Evolutionary conservation across 2,888 invertebrate species (phyloP).

Genomic region (Drosophila mettleri): DNA sequence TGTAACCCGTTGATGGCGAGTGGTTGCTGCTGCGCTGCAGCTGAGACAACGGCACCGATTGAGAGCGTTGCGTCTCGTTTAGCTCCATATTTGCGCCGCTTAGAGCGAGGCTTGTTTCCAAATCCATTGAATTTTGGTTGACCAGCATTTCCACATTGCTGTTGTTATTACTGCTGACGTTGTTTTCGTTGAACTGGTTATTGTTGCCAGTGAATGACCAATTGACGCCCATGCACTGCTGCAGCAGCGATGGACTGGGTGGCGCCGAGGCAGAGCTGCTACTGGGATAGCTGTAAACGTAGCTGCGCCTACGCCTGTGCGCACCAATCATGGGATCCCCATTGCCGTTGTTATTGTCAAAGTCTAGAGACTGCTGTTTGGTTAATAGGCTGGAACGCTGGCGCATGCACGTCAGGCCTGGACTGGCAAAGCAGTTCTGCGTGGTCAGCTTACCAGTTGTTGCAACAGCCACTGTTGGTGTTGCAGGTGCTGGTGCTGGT

Average conservation of each 20-base stretch:
- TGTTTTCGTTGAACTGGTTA: slow-evolving; percentile 43
- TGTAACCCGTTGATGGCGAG: slow-evolving; percentile 81
- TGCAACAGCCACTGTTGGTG: slow-evolving; percentile 12
- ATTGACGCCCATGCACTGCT: slow-evolving; percentile 65
- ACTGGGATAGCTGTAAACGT: slow-evolving; percentile 69
- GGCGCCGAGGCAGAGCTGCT: slow-evolving; percentile 87
- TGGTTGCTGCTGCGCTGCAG: slow-evolving; percentile 76
- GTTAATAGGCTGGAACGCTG: slow-evolving; percentile 87
- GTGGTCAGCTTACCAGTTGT: slow-evolving; percentile 23
- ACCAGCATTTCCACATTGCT: slow-evolving; percentile 83
- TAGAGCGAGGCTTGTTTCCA: slow-evolving; percentile 80
- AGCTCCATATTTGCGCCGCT: slow-evolving; percentile 59
- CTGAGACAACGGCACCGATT: slow-evolving; percentile 90
- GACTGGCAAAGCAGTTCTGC: slow-evolving; percentile 89
- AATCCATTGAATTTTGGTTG: slow-evolving; percentile 83
- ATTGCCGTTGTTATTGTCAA: slow-evolving; percentile 63
- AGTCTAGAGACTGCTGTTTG: slow-evolving; percentile 83
- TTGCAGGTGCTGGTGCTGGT: slow-evolving; percentile 6
- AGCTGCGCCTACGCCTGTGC: slow-evolving; percentile 74
- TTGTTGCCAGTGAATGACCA: slow-evolving; percentile 56
- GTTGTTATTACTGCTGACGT: slow-evolving; percentile 45
- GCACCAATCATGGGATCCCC: slow-evolving; percentile 84
- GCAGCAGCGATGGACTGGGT: slow-evolving; percentile 87
- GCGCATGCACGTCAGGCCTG: slow-evolving; percentile 90
- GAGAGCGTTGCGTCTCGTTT: slow-evolving; percentile 87